Conservation (phyloP, 2,888 invertebrate species). For the Euzetes globulus region DNA sequence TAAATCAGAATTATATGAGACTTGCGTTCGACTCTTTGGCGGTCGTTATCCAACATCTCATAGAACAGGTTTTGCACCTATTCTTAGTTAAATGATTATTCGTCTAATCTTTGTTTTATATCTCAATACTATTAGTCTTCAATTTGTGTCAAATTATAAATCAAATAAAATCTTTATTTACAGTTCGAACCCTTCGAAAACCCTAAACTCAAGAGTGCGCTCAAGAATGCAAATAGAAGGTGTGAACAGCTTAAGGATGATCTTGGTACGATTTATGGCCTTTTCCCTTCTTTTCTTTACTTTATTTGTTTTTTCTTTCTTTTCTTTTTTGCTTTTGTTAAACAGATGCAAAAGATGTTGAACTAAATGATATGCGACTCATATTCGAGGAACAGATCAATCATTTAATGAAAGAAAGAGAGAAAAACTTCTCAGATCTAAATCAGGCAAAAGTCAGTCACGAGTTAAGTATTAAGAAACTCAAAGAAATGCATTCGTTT, state of each 20-base stretch:
- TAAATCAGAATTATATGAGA: constrained; percentile 17
- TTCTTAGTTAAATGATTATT: neutral
- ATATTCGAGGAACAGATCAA: constrained; percentile 23
- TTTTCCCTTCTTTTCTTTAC: neutral
- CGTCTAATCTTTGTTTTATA: neutral
- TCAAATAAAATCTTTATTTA: neutral
- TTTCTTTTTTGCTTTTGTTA: neutral
- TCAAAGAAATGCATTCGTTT: constrained; percentile 4
- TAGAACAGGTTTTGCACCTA: constrained; percentile 14
- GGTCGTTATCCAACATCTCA: neutral
- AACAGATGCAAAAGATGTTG: neutral
- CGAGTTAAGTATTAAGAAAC: neutral
- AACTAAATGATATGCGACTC: constrained; percentile 13
- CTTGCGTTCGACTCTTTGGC: constrained; percentile 8
- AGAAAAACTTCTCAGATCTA: constrained; percentile 10
- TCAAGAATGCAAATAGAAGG: neutral
- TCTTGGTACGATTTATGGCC: neutral
- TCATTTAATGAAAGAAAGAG: constrained; percentile 27
- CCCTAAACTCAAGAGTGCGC: constrained; percentile 7
- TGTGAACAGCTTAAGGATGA: constrained; percentile 25
- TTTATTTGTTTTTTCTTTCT: neutral
- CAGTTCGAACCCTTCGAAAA: constrained; percentile 27
- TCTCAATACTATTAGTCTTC: neutral
- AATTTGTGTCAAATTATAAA: neutral
- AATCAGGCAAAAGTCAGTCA: constrained; percentile 11